A percentile compares a stretch with the other conserved stretches of the same genome.
Conservation (phyloP, 2,888 invertebrate species). For the Chymomyza caudatula region DNA sequence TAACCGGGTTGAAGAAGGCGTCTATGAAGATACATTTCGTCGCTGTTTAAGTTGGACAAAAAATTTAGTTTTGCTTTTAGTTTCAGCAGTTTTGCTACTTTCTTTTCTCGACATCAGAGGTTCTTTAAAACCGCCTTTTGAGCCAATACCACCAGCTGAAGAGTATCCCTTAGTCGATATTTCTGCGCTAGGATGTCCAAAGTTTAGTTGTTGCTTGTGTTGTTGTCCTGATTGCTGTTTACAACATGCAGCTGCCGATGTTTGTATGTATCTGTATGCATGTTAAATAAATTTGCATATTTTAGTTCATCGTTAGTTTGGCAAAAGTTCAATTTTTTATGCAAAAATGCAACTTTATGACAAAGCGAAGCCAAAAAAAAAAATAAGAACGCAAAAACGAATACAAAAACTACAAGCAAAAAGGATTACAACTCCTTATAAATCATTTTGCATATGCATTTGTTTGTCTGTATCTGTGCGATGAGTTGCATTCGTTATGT, state of each 20-base stretch:
- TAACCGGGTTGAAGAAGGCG: no score
- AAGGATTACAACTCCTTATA: constrained; percentile 46
- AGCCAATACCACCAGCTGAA: neutral
- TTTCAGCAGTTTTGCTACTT: no score
- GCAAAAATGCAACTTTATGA: constrained; percentile 59
- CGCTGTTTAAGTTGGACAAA: no score
- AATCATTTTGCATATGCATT: constrained; percentile 24
- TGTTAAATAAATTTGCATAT: constrained; percentile 71
- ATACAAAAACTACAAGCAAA: neutral
- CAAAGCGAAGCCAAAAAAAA: constrained; percentile 44
- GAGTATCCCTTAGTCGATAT: neutral
- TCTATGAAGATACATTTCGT: no score
- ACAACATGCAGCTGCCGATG: constrained; percentile 32
- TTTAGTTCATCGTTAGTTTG: constrained; percentile 70
- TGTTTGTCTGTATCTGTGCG: constrained; percentile 22
- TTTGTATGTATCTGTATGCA: constrained; percentile 35
- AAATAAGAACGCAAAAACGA: constrained; percentile 6
- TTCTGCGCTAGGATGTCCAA: neutral
- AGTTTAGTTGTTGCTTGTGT: neutral
- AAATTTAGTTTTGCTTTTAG: no score
- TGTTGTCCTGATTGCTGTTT: constrained; percentile 39
- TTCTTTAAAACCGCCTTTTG: no score
- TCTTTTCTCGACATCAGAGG: no score
- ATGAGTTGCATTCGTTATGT: no score
- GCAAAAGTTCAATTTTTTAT: constrained; percentile 72